phyloP scores from a whole-genome alignment of 2,113 vertebrate species.

The Melanotaenia duboulayi region DNA sequence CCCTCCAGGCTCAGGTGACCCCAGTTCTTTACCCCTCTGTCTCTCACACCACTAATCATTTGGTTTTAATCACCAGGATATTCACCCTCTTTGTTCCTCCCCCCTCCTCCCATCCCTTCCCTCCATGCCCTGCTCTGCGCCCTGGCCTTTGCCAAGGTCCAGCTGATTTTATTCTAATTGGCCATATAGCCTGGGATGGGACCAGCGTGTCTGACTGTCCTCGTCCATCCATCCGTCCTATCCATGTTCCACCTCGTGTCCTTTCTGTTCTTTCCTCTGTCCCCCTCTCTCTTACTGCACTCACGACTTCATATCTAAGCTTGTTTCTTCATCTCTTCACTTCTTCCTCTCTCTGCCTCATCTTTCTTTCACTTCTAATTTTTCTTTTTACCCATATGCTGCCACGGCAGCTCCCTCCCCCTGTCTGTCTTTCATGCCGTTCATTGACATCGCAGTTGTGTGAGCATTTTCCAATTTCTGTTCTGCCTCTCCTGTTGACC shows the following conservation, averaged over 20 bases:
- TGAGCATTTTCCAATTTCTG: slow-evolving; percentile 75
- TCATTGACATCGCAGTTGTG: slow-evolving; percentile 61
- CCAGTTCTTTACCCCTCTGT: slow-evolving; percentile 69
- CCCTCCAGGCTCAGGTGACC: slow-evolving; percentile 80
- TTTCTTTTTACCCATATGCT: slow-evolving; percentile 49
- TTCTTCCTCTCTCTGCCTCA: slow-evolving; percentile 31
- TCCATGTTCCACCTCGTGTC: slow-evolving; percentile 42
- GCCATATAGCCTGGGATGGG: slow-evolving; percentile 71
- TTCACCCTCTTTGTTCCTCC: slow-evolving; percentile 66
- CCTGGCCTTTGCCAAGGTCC: slow-evolving; percentile 85
- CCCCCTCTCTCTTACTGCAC: slow-evolving; percentile 32
- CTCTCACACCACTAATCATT: slow-evolving; percentile 81
- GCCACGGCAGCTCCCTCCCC: slow-evolving; percentile 25
- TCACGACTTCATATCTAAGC: slow-evolving; percentile 47
- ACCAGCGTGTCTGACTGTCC: slow-evolving; percentile 77
- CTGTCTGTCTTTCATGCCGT: slow-evolving; percentile 46
- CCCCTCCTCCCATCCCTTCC: slow-evolving; percentile 46
- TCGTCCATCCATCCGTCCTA: slow-evolving; percentile 69
- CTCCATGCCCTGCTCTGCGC: slow-evolving; percentile 74
- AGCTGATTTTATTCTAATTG: slow-evolving; percentile 86
- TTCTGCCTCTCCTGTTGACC: slow-evolving; percentile 73
- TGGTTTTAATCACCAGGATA: slow-evolving; percentile 84
- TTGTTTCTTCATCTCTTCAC: slow-evolving; percentile 51
- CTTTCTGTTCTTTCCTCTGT: slow-evolving; percentile 34
- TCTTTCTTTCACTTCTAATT: slow-evolving; percentile 57